Evolutionary conservation across 2,113 vertebrate species (phyloP), one percentile per base, ranked within the genome.

Genomic region (Prunella fulvescens): DNA sequence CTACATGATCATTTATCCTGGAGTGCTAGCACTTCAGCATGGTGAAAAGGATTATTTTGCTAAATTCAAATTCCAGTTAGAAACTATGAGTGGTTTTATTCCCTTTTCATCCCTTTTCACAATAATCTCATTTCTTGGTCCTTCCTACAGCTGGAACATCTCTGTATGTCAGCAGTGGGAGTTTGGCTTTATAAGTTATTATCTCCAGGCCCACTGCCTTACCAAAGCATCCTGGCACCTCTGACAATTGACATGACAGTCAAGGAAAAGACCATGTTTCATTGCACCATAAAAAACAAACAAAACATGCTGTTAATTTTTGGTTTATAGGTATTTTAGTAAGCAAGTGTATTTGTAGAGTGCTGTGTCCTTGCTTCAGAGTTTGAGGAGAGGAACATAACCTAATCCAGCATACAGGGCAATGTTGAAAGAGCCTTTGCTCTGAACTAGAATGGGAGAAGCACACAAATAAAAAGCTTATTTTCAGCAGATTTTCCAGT

Each of bases 111-210:
- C 9, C 11, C 18, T 79, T 89, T 77, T 54, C 33, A 23, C 12
- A n/a, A 14, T 3, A 40, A 24, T 39, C 33, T 11, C 11, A 51
- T 40, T 90, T 86, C 47, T 86, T 39, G 7, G 18, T 58, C 44
- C 28, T 82, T 60, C 2, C 0, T 29, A 25, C 7, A 65, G 5
- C 39, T 71, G 53, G 8, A 28, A 62, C 7, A 10, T 5, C 0
- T 6, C 60, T 57, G 5, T 25, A 69, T 40, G 50, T 73, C 72
- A 84, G 67, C 45, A 85, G 56, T 37, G 56, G 47, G 61, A 89
- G 47, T 51, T 93, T 51, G 61, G 47, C 22, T 60, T 50, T 57
- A 35, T 44, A 51, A 79, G 74, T 48, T 78, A 56, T 16, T n/a
- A 13, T 51, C 33, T 67, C 40, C 28, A 67, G 13, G 28, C 35